Conservation (phyloP, 2,888 invertebrate species). For the Hoplodrina ambigua region DNA sequence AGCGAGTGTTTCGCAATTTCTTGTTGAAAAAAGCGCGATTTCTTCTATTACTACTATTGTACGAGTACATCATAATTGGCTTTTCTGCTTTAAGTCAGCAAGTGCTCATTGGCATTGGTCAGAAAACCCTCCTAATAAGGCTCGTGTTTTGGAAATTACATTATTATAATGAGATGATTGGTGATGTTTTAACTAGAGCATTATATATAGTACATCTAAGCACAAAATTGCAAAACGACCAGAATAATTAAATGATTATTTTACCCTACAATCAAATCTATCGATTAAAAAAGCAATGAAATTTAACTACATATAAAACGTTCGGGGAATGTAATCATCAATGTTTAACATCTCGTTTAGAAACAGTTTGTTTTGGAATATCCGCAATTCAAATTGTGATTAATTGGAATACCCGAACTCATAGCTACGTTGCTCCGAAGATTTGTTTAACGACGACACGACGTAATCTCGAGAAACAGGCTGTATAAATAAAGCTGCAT, state of each 20-base stretch:
- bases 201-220: too few species aligned
- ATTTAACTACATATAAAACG: neutral
- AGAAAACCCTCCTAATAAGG: too few species aligned
- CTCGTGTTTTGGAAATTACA: too few species aligned
- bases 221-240: neutral
- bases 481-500: constrained; percentile 25
- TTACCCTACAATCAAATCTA: neutral
- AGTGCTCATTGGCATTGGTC: too few species aligned
- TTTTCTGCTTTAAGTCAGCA: too few species aligned
- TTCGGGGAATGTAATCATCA: neutral
- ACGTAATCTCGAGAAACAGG: constrained; percentile 19
- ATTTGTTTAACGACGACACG: constrained; percentile 25
- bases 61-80: too few species aligned
- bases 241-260: neutral
- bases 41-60: too few species aligned
- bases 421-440: neutral
- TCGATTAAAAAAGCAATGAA: neutral
- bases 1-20: too few species aligned
- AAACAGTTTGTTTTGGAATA: constrained; percentile 13
- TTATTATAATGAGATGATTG: too few species aligned
- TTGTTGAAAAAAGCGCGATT: too few species aligned
- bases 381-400: constrained; percentile 15
- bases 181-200: too few species aligned
- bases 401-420: constrained; percentile 24
- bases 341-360: constrained; percentile 12